phyloP scores from a whole-genome alignment of 23 tunicate species.

The Botrylloides violaceus region DNA sequence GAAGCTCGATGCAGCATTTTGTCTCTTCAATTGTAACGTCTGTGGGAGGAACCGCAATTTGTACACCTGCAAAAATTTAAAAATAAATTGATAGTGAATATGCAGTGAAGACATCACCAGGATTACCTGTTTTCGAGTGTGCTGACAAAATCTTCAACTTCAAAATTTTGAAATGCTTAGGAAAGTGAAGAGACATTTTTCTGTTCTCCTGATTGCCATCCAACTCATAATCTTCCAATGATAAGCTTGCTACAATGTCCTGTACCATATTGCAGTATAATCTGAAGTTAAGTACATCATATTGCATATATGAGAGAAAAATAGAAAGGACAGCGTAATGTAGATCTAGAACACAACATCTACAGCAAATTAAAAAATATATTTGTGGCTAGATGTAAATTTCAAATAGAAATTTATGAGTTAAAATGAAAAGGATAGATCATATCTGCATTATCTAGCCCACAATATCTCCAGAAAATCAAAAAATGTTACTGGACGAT shows the following conservation, averaged over 20 bases:
- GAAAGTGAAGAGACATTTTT: not conserved
- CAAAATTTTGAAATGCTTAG: not conserved
- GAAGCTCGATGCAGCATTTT: not conserved
- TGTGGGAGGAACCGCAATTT: not conserved
- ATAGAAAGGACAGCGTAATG: no score
- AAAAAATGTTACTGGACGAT: no score
- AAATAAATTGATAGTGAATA: not conserved
- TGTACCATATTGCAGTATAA: conserved; percentile 19
- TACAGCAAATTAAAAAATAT: no score
- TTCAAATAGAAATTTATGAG: no score
- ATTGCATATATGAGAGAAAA: no score
- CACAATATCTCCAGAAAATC: no score
- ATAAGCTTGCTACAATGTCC: not conserved
- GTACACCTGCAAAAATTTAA: conserved; percentile 4
- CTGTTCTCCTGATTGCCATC: not conserved
- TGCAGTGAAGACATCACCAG: not conserved
- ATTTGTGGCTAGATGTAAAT: no score
- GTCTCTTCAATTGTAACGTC: not conserved
- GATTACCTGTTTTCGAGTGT: not conserved
- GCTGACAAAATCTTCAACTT: not conserved
- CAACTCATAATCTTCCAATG: conserved; percentile 18
- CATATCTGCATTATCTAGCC: no score
- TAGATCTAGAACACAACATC: no score
- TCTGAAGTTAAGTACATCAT: no score
- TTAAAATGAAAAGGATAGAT: no score